Conservation (phyloP, 37 sponge, comb jelly and placozoan species). For the Agelas oroides region DNA sequence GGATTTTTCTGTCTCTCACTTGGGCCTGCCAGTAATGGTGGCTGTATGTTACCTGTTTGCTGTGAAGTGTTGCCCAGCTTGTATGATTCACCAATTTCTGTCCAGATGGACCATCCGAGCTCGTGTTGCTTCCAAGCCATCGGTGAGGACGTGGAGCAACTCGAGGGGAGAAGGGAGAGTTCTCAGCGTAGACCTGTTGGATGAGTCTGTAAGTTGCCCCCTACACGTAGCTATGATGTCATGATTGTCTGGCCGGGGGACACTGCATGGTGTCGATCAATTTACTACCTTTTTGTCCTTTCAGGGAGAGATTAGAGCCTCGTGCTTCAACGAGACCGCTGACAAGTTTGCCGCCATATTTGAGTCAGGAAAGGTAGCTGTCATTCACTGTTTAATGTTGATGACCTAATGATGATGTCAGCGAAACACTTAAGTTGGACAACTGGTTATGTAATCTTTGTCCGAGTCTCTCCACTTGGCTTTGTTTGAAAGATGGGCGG, state of each 20-base stretch:
- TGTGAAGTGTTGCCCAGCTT: too few relatives aligned
- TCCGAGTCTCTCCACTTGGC: too few relatives aligned
- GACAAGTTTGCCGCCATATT: constrained; percentile 68
- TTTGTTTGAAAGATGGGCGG: too few relatives aligned
- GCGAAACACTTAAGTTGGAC: too few relatives aligned
- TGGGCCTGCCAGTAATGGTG: too few relatives aligned
- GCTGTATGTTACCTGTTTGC: too few relatives aligned
- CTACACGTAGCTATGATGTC: not conserved
- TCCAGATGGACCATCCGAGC: constrained; percentile 89
- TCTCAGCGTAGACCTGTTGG: constrained; percentile 85
- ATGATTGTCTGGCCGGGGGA: not conserved
- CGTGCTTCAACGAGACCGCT: constrained; percentile 87
- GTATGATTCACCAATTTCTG: too few relatives aligned
- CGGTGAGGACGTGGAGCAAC: constrained; percentile 87
- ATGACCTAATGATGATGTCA: too few relatives aligned
- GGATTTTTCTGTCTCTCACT: too few relatives aligned
- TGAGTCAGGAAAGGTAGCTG: constrained; percentile 85
- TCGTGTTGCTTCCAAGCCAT: constrained; percentile 82
- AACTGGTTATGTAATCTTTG: too few relatives aligned
- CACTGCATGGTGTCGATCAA: not conserved
- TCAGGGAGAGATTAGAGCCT: constrained; percentile 84
- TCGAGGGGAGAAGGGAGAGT: constrained; percentile 91
- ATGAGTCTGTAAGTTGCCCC: constrained; percentile 84
- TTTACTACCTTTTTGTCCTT: not conserved
- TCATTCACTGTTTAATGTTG: too few relatives aligned